Conservation (phyloP, 2,113 vertebrate genomes). For the Promerops cafer region DNA sequence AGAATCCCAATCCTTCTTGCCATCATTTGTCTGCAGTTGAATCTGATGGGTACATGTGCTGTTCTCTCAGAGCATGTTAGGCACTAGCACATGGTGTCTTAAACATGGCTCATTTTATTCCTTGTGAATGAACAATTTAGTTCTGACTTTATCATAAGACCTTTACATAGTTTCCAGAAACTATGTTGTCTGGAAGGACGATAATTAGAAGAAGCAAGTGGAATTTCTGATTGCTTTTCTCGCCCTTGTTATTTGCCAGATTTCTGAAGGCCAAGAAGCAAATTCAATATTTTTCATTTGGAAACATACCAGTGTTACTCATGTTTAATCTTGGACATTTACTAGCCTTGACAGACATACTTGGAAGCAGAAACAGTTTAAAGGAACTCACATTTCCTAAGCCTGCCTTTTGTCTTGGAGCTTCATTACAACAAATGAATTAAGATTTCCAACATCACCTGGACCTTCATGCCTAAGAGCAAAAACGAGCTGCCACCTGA, state of each 20-base stretch:
- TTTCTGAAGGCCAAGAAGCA: neutral
- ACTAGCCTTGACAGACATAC: neutral
- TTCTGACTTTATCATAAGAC: neutral
- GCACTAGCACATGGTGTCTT: neutral
- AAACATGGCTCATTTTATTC: neutral
- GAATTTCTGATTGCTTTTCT: neutral
- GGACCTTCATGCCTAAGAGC: accelerated
- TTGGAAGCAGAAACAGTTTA: neutral
- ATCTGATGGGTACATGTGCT: neutral
- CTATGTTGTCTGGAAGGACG: neutral
- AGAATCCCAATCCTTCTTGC: neutral
- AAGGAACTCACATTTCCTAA: neutral
- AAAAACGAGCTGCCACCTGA: neutral
- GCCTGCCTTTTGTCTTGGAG: neutral
- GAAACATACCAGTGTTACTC: neutral
- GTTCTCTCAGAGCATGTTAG: neutral
- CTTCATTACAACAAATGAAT: neutral
- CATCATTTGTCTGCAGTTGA: neutral
- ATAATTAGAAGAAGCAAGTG: neutral
- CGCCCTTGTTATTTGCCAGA: neutral
- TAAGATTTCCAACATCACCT: neutral
- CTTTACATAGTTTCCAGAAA: neutral
- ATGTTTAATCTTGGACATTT: neutral
- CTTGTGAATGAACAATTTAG: neutral
- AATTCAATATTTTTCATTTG: neutral